Conservation (phyloP, 1,140 invertebrate genomes). For the Drepana arcuata region DNA sequence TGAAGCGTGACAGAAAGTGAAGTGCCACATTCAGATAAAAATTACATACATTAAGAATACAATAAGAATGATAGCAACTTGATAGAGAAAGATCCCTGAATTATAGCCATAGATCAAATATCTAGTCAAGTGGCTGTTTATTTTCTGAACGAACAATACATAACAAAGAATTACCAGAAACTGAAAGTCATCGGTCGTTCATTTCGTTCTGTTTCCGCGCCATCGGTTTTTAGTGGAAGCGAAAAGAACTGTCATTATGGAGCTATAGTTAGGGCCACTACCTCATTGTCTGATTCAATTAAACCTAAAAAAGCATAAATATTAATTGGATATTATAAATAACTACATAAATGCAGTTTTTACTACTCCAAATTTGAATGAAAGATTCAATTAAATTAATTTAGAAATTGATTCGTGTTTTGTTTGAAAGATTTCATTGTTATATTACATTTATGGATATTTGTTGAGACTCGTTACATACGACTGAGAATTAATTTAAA, state of each 20-base stretch:
- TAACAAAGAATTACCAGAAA: constrained; percentile 34
- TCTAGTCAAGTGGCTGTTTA: constrained; percentile 12
- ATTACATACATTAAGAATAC: no score
- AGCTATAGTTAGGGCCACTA: constrained; percentile 22
- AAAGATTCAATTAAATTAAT: no score
- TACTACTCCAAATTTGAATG: no score
- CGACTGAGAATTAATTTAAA: no score
- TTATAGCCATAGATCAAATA: constrained; percentile 16
- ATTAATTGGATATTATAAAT: background rate
- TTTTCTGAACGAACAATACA: constrained; percentile 3
- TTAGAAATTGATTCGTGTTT: no score
- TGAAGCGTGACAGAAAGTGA: no score
- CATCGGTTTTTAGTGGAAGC: constrained; percentile 31
- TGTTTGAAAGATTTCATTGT: no score
- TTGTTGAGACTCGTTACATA: no score
- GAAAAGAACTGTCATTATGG: constrained; percentile 27
- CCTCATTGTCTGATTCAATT: constrained; percentile 5
- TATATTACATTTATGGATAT: no score
- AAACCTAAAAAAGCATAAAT: background rate
- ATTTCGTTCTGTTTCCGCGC: constrained; percentile 35
- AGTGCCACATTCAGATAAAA: background rate
- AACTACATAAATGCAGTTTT: no score
- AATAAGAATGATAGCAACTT: constrained; percentile 18
- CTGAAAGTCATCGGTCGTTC: constrained; percentile 38
- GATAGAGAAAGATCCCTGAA: constrained; percentile 1